A percentile compares a stretch with the other conserved stretches of the same genome.
These are phyloP conservation scores for Athene cunicularia DNA, from an alignment of 2,113 vertebrate genomes.

Conservation along the genomic window DNA sequence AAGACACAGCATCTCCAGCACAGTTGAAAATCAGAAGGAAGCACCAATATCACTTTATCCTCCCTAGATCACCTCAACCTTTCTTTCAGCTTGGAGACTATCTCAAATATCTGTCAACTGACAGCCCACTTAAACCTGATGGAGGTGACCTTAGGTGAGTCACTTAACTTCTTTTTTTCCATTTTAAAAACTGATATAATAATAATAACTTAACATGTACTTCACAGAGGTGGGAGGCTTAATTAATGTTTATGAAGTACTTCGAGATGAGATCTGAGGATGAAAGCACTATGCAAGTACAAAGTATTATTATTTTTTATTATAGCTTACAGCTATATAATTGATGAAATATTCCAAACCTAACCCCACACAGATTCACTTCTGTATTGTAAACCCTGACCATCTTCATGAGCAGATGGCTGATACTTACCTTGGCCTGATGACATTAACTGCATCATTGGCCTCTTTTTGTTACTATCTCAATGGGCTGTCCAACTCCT, in stretches of 20 bases:
- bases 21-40: neutral
- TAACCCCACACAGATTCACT: neutral
- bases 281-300: neutral
- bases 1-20: neutral
- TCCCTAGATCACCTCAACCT: neutral
- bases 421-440: neutral
- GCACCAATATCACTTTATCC: neutral
- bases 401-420: neutral
- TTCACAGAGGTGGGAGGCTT: neutral
- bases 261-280: neutral
- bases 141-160: neutral
- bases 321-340: constrained; percentile 4
- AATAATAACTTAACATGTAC: neutral
- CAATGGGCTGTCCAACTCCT: neutral
- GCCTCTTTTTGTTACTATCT: neutral
- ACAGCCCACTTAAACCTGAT: neutral
- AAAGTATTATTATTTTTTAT: constrained; percentile 54
- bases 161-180: neutral
- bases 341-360: constrained; percentile 22
- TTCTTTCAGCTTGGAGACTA: neutral
- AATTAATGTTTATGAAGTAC: constrained; percentile 39
- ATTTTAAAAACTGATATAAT: neutral
- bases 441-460: neutral
- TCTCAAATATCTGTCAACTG: neutral
- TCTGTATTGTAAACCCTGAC: constrained; percentile 5